Percentiles rank a stretch among this genome's conserved stretches.
Evolutionary conservation across 2,888 invertebrate species (phyloP).

Genomic region (Eristalis arbustorum): DNA sequence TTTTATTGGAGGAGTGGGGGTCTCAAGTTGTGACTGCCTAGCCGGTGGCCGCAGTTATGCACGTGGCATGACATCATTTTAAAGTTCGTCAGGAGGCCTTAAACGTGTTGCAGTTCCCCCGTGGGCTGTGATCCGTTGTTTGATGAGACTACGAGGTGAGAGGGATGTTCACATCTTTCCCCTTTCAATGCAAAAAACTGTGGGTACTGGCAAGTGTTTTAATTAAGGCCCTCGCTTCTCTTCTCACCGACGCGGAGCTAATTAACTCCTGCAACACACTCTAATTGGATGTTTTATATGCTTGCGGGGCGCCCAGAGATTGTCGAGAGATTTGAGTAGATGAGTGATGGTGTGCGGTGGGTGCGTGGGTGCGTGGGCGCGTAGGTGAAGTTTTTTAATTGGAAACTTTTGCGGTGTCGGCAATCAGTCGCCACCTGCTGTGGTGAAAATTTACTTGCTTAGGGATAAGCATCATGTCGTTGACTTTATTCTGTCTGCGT

Average conservation of each 20-base stretch:
- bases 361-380: background rate
- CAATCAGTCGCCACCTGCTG: background rate
- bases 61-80: background rate
- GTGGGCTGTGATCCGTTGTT: background rate
- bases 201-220: background rate
- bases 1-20: slow-evolving; percentile 29
- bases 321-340: background rate
- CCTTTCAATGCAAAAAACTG: no score
- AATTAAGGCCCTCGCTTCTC: slow-evolving; percentile 15
- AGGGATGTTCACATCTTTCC: no score
- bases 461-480: background rate
- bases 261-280: slow-evolving; percentile 10
- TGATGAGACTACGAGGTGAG: background rate
- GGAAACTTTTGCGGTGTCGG: background rate
- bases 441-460: background rate
- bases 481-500: background rate
- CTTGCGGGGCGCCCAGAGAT: background rate
- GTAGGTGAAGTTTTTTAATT: slow-evolving; percentile 7
- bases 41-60: background rate
- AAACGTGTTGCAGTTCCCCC: background rate
- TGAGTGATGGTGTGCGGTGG: background rate
- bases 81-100: background rate
- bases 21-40: background rate
- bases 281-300: slow-evolving; percentile 23
- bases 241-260: slow-evolving; percentile 1